A percentile compares a stretch with the other conserved stretches of the same genome.
Conservation (phyloP, 2,888 invertebrate genomes). For the Platynereis dumerilii region DNA sequence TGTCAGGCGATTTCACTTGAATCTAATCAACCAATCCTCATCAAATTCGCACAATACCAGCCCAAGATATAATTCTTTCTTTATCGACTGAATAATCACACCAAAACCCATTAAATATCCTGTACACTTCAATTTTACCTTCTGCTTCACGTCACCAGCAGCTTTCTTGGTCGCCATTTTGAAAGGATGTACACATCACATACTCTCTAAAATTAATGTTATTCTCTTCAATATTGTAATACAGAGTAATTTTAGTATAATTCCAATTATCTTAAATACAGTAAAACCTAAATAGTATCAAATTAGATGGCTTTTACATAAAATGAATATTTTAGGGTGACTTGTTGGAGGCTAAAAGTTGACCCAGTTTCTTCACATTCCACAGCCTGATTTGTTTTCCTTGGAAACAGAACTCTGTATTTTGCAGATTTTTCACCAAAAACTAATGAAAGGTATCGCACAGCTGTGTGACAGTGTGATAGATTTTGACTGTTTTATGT, state of each 20-base stretch:
- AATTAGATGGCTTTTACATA: no score
- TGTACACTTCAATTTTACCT: background rate
- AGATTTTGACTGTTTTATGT: no score
- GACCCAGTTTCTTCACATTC: no score
- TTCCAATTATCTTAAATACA: background rate
- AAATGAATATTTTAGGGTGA: no score
- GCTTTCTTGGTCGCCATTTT: conserved; percentile 24
- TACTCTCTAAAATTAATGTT: background rate
- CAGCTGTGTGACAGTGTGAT: no score
- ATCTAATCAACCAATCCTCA: background rate
- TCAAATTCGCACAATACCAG: background rate
- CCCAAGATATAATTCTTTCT: background rate
- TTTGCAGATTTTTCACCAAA: no score
- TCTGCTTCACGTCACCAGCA: conserved; percentile 10
- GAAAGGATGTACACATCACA: background rate
- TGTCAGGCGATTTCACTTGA: no score
- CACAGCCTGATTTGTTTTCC: no score
- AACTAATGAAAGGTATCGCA: no score
- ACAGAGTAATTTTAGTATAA: background rate
- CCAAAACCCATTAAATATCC: background rate
- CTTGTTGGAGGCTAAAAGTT: no score
- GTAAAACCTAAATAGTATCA: no score
- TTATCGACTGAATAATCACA: background rate
- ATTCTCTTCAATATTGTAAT: background rate
- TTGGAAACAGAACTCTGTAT: no score